A percentile compares a stretch with the other conserved stretches of the same genome.
Conservation (phyloP, 2,888 invertebrate genomes). For the Sphaerophoria rueppellii region DNA sequence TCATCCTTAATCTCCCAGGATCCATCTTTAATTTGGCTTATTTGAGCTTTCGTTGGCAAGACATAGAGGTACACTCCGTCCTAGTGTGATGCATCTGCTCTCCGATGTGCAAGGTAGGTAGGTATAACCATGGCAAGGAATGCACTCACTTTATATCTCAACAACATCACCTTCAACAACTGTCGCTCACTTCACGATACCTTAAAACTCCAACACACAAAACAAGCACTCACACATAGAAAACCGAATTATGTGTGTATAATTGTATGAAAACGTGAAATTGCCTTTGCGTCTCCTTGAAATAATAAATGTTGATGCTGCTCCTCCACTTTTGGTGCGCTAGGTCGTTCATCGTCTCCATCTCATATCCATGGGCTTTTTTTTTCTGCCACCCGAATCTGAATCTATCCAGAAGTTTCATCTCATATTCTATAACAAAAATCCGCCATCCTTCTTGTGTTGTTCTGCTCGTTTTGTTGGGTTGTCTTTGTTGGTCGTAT, state of each 20-base stretch:
- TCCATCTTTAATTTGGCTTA: slow-evolving; percentile 19
- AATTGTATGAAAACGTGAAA: slow-evolving; percentile 51
- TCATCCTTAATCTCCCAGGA: not conserved
- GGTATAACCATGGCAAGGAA: no score
- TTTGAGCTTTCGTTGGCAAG: slow-evolving; percentile 8
- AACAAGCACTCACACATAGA: not conserved
- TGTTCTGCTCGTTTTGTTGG: slow-evolving; percentile 58
- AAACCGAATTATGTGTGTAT: not conserved
- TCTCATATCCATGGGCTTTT: slow-evolving; percentile 30
- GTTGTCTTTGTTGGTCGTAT: slow-evolving; percentile 62
- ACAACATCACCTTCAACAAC: slow-evolving; percentile 27
- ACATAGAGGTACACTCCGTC: not conserved
- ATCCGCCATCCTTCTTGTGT: slow-evolving; percentile 15
- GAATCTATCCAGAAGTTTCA: slow-evolving; percentile 14
- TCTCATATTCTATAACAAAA: slow-evolving; percentile 12
- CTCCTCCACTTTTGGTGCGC: slow-evolving; percentile 50
- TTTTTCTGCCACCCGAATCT: slow-evolving; percentile 27
- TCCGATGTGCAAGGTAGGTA: not conserved
- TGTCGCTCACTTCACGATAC: slow-evolving; percentile 37
- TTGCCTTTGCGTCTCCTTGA: slow-evolving; percentile 67
- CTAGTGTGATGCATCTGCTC: slow-evolving; percentile 5
- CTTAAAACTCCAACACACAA: not conserved
- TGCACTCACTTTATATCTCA: slow-evolving; percentile 2
- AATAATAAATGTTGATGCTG: slow-evolving; percentile 63
- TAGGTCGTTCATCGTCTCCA: slow-evolving; percentile 70